These are phyloP conservation scores for Ommatoiulus sabulosus DNA, from an alignment of 2,888 invertebrate species.

Conservation along the genomic window DNA sequence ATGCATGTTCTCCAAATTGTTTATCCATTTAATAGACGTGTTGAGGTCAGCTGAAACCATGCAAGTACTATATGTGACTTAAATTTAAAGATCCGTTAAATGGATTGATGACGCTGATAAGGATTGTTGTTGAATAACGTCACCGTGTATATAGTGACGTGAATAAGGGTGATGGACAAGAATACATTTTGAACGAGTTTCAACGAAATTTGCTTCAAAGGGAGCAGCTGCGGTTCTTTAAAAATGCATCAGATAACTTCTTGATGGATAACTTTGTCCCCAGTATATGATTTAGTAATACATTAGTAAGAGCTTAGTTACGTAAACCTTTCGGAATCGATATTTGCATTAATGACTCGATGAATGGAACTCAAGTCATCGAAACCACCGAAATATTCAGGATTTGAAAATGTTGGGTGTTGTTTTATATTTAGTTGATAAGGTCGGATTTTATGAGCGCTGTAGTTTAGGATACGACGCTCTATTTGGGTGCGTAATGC, in stretches of 20 bases:
- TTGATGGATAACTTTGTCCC: background rate
- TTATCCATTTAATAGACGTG: no score
- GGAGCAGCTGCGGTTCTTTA: background rate
- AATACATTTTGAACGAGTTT: background rate
- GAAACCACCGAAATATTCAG: conserved; percentile 11
- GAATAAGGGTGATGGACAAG: background rate
- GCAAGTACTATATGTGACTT: no score
- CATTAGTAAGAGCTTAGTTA: background rate
- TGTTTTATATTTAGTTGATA: background rate
- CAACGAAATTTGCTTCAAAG: background rate
- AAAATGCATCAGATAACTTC: background rate
- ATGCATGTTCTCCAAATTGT: no score
- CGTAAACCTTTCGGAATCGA: background rate
- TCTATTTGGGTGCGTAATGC: background rate
- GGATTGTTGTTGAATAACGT: background rate
- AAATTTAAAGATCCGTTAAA: no score
- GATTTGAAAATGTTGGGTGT: background rate
- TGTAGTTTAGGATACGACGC: background rate
- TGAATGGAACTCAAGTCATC: background rate
- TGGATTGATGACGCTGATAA: no score
- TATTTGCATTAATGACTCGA: conserved; percentile 6
- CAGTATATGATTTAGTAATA: background rate
- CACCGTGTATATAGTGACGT: background rate
- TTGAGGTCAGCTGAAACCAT: no score
- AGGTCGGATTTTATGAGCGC: conserved; percentile 1